These are phyloP conservation scores for Brachyopa scutellaris DNA, from an alignment of 2,888 invertebrate species.

Conservation along the genomic window DNA sequence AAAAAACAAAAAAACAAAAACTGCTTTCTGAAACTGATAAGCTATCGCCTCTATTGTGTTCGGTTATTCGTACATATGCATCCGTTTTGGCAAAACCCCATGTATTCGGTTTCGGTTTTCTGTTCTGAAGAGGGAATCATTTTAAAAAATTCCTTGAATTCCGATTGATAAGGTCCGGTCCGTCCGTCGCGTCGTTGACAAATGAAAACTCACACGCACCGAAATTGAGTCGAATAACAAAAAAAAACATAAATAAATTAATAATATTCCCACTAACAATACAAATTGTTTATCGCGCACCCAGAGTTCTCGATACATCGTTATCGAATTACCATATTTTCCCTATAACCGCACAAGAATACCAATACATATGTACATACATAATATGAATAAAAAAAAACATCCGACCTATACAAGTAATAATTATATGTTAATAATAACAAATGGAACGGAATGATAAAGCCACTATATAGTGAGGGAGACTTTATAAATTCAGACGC, in stretches of 20 bases:
- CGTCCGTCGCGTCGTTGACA: too few species aligned
- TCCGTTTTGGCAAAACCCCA: constrained; percentile 67
- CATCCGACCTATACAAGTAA: constrained; percentile 35
- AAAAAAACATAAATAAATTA: too few species aligned
- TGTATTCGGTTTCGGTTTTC: constrained; percentile 13
- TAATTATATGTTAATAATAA: constrained; percentile 64
- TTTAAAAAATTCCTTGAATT: constrained; percentile 47
- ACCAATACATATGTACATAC: too few species aligned
- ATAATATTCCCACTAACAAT: constrained; percentile 5
- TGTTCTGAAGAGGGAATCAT: constrained; percentile 8
- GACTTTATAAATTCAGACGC: too few species aligned
- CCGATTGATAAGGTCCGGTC: constrained; percentile 55
- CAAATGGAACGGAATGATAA: constrained; percentile 63
- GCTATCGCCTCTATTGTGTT: too few species aligned
- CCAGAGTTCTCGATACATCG: constrained; percentile 63
- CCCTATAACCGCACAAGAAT: constrained; percentile 34
- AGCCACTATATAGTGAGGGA: constrained; percentile 24
- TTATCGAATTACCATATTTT: constrained; percentile 70
- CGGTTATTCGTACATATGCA: constrained; percentile 22
- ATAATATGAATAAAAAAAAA: constrained; percentile 17
- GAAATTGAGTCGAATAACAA: constrained; percentile 26
- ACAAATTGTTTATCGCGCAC: constrained; percentile 51
- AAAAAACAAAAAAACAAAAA: not conserved
- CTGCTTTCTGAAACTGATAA: too few species aligned
- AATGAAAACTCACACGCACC: constrained; percentile 13